Percentiles rank a stretch among this genome's conserved stretches.
These are phyloP conservation scores for Dione vanillae DNA, from an alignment of 2,888 invertebrate genomes.

Conservation along the genomic window DNA sequence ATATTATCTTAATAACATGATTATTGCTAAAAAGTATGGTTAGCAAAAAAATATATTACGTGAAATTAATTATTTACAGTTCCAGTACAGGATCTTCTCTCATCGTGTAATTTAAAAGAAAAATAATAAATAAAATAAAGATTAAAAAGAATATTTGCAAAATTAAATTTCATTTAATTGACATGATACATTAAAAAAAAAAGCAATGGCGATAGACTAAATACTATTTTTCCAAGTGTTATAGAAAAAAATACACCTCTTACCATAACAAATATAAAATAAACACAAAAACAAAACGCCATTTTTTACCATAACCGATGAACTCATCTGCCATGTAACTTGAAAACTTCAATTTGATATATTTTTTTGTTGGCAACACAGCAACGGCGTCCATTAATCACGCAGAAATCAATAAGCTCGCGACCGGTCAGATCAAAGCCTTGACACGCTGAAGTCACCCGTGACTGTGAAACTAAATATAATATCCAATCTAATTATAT, in stretches of 20 bases:
- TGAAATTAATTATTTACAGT: too few relatives aligned
- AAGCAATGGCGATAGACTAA: too few relatives aligned
- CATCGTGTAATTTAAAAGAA: too few relatives aligned
- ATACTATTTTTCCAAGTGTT: too few relatives aligned
- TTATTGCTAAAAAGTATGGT: constrained; percentile 18
- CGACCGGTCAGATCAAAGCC: constrained; percentile 41
- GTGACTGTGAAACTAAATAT: constrained; percentile 16
- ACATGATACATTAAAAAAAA: too few relatives aligned
- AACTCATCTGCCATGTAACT: constrained; percentile 10
- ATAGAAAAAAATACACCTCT: too few relatives aligned
- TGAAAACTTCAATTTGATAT: constrained; percentile 2
- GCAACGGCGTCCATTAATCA: constrained; percentile 41
- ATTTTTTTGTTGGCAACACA: constrained; percentile 38
- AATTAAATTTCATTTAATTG: too few relatives aligned
- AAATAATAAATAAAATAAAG: too few relatives aligned
- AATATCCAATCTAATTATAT: constrained; percentile 8
- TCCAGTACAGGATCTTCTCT: too few relatives aligned
- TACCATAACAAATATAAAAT: not conserved
- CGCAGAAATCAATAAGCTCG: constrained; percentile 41
- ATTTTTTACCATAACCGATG: constrained; percentile 14
- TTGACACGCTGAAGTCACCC: constrained; percentile 44
- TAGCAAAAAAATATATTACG: not conserved
- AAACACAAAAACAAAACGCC: not conserved
- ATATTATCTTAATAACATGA: constrained; percentile 40
- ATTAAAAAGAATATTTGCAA: too few relatives aligned